A percentile compares a stretch with the other conserved stretches of the same genome.
Conservation (phyloP, 1,140 invertebrate species). For the Brachionus sp. region DNA sequence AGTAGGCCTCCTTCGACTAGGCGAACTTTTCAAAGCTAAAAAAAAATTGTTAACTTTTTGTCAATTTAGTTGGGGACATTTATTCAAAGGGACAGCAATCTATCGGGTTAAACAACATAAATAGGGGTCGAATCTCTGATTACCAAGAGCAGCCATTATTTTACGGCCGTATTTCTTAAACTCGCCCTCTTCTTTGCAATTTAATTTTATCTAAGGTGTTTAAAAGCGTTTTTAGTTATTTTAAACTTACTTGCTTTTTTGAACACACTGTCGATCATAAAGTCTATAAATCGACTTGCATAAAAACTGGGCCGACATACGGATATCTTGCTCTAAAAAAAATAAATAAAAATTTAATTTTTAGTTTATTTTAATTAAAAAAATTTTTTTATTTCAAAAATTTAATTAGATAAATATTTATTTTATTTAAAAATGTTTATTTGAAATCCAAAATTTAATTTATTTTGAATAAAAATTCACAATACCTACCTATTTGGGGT, state of each 20-base stretch:
- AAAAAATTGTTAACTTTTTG: background rate
- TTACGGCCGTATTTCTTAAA: slow-evolving; percentile 45
- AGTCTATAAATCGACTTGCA: slow-evolving; percentile 19
- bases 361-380: too few relatives aligned
- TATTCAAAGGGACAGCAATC: background rate
- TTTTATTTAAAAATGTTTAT: too few relatives aligned
- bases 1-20: background rate
- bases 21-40: slow-evolving; percentile 37
- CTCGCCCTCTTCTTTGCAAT: slow-evolving; percentile 30
- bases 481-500: too few relatives aligned
- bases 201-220: background rate
- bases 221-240: background rate
- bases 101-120: background rate
- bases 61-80: background rate
- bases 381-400: too few relatives aligned
- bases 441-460: too few relatives aligned
- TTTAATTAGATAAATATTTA: too few relatives aligned
- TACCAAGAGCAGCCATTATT: slow-evolving; percentile 46
- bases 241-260: slow-evolving; percentile 45
- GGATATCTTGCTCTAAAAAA: slow-evolving; percentile 33
- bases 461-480: too few relatives aligned
- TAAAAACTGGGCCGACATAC: slow-evolving; percentile 44
- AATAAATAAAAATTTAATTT: background rate
- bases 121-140: slow-evolving; percentile 6
- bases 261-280: slow-evolving; percentile 27